Conservation (phyloP, 2,797 vertebrate genomes). For the Aeoliscus strigatus region DNA sequence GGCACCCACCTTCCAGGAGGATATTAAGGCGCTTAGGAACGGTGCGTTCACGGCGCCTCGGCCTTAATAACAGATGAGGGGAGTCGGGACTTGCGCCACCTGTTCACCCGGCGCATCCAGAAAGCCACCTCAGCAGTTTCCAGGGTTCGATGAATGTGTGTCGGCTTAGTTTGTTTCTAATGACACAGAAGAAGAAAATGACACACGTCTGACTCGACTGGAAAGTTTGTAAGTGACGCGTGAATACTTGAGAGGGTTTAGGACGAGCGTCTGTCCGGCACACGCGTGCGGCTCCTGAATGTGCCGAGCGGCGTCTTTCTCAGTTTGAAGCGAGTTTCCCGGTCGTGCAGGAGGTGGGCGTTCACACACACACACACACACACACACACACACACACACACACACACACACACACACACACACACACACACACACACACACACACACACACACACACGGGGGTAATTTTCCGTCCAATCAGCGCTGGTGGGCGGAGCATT, state of each 20-base stretch:
- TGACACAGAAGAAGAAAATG: conserved; percentile 25
- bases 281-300: conserved; percentile 13
- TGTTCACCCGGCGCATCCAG: conserved; percentile 61
- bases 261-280: conserved; percentile 1
- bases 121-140: conserved; percentile 51
- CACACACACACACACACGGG: conserved; percentile 14
- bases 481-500: conserved; percentile 48
- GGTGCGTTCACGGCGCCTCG: conserved; percentile 32
- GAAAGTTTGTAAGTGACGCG: conserved; percentile 26
- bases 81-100: conserved; percentile 60
- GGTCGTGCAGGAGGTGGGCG: conserved; percentile 69
- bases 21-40: conserved; percentile 48
- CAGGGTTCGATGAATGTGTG: conserved; percentile 7
- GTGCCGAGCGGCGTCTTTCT: conserved; percentile 36
- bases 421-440: conserved; percentile 14
- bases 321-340: conserved; percentile 75
- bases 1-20: conserved; percentile 25
- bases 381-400: conserved; percentile 10
- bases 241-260: conserved; percentile 4
- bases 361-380: conserved; percentile 29
- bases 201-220: conserved; percentile 14
- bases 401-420: conserved; percentile 15
- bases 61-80: conserved; percentile 44
- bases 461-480: conserved; percentile 65
- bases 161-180: conserved; percentile 32